Evolutionary conservation across 2,113 vertebrate species (phyloP), one percentile per base, ranked within the genome.

Genomic region (Myiozetetes cayanensis): DNA sequence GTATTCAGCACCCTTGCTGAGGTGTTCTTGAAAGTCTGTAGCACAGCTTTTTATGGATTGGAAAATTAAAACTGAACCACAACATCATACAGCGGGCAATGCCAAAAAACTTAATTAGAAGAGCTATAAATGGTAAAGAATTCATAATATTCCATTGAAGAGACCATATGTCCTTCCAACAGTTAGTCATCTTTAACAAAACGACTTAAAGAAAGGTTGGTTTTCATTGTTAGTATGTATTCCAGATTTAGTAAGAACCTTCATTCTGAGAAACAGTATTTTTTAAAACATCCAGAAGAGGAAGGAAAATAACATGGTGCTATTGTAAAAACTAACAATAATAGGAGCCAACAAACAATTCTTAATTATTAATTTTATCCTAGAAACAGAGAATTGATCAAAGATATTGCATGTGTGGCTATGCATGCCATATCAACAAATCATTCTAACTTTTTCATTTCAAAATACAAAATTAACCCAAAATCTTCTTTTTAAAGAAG

Each of bases 311-410:
- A 80, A 35, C 41, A 58, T 0, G 0, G 10, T 63, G 10, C 4
- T 88, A 8, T 66, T 77, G 33, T 46, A 85, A 87, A 87, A 87
- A 41, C 16, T 39, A 68, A n/a, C 8, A 80, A 31, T 58, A 61
- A n/a, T 1, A 71, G 37, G 3, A 93, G 37, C 10, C 62, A 83
- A 61, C 33, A 66, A 79, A 85, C 75, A 58, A 53, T 0, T 31
- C 44, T 85, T 85, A 62, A 53, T 91, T 90, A 68, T 85, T 85
- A 49, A 83, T 87, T 91, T 95, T 90, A 62, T 88, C 28, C 31
- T 65, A 87, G 62, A 62, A 94, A 82, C 17, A 75, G 11, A 82
- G 4, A 12, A 61, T 15, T 44, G 33, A 56, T 21, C 27, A 84
- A 90, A 89, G 46, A 43, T 71, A 37, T 8, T 1, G 0, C 27